These are phyloP conservation scores for Clistopyga incitator DNA, from an alignment of 2,888 invertebrate genomes.

Conservation along the genomic window DNA sequence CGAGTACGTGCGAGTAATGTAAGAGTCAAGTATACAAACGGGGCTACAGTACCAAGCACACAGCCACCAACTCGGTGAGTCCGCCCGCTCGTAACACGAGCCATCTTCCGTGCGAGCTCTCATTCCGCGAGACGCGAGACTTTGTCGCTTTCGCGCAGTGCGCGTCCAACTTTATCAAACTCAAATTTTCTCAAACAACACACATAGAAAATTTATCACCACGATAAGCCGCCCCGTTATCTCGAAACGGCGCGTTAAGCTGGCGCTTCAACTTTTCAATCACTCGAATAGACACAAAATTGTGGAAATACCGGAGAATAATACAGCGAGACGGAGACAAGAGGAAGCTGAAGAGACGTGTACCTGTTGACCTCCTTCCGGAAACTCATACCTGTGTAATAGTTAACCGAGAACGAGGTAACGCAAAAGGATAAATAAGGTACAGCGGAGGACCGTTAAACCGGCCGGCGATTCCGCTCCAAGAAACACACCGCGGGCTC, in stretches of 20 bases:
- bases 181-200: conserved; percentile 17
- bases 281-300: neutral
- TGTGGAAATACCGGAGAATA: neutral
- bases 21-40: neutral
- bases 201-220: conserved; percentile 27
- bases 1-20: conserved; percentile 13
- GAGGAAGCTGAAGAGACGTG: neutral
- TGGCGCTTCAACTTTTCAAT: conserved; percentile 6
- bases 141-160: neutral
- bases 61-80: neutral
- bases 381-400: conserved; percentile 14
- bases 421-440: conserved; percentile 32
- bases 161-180: conserved; percentile 32
- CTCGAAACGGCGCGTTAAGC: conserved; percentile 1
- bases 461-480: neutral
- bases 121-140: neutral
- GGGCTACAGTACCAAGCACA: conserved; percentile 1
- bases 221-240: conserved; percentile 1
- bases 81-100: neutral
- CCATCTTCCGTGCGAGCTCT: conserved; percentile 10
- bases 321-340: neutral
- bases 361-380: neutral
- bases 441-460: conserved; percentile 30
- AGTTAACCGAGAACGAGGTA: conserved; percentile 22
- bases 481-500: neutral